Evolutionary conservation across 2,797 vertebrate genomes (phyloP).

Genomic region (Lepilemur septentrionalis): DNA sequence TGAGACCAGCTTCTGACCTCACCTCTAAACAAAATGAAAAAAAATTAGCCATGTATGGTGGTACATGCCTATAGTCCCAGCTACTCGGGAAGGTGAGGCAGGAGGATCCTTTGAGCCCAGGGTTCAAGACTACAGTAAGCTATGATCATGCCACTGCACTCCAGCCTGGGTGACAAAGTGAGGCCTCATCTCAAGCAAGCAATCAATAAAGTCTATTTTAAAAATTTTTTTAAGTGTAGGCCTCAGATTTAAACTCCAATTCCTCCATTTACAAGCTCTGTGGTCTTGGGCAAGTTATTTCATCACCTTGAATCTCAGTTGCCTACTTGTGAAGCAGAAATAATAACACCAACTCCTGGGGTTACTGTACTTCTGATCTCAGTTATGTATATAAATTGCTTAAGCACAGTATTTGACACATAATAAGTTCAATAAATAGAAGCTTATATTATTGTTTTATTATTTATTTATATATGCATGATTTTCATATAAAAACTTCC

Average conservation of each 20-base stretch:
- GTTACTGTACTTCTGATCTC: not conserved
- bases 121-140: too few species aligned
- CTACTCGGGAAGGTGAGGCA: too few species aligned
- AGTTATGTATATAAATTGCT: not conserved
- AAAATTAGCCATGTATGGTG: too few species aligned
- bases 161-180: too few species aligned
- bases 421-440: not conserved
- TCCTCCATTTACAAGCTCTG: not conserved
- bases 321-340: not conserved
- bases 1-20: too few species aligned
- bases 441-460: not conserved
- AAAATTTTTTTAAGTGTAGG: not conserved
- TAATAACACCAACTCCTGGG: not conserved
- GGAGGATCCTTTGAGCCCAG: too few species aligned
- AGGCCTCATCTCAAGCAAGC: too few species aligned
- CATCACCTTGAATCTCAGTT: not conserved
- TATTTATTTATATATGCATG: not conserved
- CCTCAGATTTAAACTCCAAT: not conserved
- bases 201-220: not conserved
- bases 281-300: not conserved
- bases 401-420: not conserved
- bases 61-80: too few species aligned
- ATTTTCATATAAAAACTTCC: not conserved
- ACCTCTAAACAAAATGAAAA: too few species aligned
- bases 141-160: too few species aligned